Evolutionary conservation across 2,113 vertebrate genomes (phyloP), one percentile per base, ranked within the genome.

Genomic region (Eurypyga helias): DNA sequence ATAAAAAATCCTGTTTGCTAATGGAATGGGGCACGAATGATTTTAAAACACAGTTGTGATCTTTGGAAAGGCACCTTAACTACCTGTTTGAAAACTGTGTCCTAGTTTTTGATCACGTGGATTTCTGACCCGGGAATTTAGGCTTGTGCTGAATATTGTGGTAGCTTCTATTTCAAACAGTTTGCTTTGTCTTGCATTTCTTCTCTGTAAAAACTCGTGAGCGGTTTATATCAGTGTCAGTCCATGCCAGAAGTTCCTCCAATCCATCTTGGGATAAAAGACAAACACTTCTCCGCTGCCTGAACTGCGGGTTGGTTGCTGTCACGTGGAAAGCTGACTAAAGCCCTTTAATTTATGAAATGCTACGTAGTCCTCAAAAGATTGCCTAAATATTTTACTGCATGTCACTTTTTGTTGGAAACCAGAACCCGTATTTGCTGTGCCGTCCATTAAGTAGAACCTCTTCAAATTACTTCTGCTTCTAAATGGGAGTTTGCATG

Each of bases 341-440:
- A 96, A 95, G 61, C 77, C 61, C 80, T 84, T 95, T 96, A 82
- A 93, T 91, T 95, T 92, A 95, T 96, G 36, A 95, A 95, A 95
- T 91, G 80, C 65, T 96, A 33, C 12, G 0, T 49, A 89, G 58
- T 69, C 31, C 91, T 97, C 86, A 69, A 80, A 93, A 89, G 87
- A 65, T 96, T 77, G 66, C 89, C 92, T 94, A 96, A 97, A 95
- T 95, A 95, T 96, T 97, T 96, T 93, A 95, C 70, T 89, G 60
- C 69, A 54, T 72, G 89, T 97, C 94, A 89, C 41, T 95, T 96
- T 97, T 69, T 97, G 94, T 94, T 96, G 91, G 91, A 96, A 97
- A 92, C 86, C 96, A 97, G 89, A 95, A 75, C 91, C 83, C 14
- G 0, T 49, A 76, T 73, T 96, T 16, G 23, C 94, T 83, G n/a